These are phyloP conservation scores for Cheirogaleus major DNA, from an alignment of 2,797 vertebrate genomes.

Conservation along the genomic window DNA sequence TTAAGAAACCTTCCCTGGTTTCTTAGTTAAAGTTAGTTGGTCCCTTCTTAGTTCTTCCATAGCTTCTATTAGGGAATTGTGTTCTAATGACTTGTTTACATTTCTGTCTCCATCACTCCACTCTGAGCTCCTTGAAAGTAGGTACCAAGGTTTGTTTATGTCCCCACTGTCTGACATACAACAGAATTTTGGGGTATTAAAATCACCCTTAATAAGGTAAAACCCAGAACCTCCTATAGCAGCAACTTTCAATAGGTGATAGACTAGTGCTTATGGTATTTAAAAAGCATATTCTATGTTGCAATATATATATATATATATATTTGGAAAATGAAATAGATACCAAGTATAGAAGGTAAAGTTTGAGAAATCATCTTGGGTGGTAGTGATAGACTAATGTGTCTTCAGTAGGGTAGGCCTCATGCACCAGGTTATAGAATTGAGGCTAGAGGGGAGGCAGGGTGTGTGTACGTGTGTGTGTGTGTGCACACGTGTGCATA, in stretches of 20 bases:
- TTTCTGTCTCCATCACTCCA: neutral
- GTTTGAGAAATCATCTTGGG: neutral
- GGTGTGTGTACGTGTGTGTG: neutral
- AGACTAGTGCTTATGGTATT: neutral
- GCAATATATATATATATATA: neutral
- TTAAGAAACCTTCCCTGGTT: neutral
- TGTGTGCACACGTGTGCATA: neutral
- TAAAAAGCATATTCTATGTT: neutral
- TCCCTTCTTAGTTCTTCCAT: neutral
- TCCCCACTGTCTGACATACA: neutral
- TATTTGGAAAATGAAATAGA: neutral
- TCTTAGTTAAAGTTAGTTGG: neutral
- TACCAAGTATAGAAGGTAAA: neutral
- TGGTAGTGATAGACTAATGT: neutral
- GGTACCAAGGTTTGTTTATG: neutral
- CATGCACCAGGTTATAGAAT: neutral
- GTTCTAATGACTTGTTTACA: slow-evolving; percentile 24
- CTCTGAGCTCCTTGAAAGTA: neutral
- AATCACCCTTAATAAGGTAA: slow-evolving; percentile 18
- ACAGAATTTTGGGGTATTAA: neutral
- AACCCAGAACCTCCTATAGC: neutral
- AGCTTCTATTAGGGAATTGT: neutral
- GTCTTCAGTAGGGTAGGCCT: neutral
- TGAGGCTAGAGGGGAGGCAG: neutral
- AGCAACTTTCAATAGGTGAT: neutral